phyloP scores from a whole-genome alignment of 2,888 invertebrate genomes.

The Cephus nigrinus region DNA sequence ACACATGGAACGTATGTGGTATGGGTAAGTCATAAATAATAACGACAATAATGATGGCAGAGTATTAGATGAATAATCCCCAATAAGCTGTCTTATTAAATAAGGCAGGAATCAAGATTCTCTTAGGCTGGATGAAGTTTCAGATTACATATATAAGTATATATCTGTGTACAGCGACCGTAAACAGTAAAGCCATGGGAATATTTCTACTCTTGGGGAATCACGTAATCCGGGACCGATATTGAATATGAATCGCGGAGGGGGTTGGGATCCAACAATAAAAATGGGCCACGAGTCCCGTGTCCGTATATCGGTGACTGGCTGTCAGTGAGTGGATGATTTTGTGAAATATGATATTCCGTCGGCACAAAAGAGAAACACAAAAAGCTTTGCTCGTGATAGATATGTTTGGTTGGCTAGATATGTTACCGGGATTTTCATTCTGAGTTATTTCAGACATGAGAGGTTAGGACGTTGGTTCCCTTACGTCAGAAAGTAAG shows the following conservation, averaged over 20 bases:
- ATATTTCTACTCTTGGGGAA: neutral
- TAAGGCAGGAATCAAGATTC: neutral
- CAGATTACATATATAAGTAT: too few relatives aligned
- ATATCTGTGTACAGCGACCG: too few relatives aligned
- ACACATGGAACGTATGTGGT: neutral
- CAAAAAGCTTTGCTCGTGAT: constrained; percentile 19
- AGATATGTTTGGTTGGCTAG: constrained; percentile 17
- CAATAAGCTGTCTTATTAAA: neutral
- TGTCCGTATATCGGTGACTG: neutral
- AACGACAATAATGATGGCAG: neutral
- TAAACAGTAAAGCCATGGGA: neutral
- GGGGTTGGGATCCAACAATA: neutral
- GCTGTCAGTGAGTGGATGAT: constrained; percentile 11
- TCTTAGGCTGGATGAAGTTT: neutral
- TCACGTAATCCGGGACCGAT: neutral
- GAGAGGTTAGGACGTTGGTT: neutral
- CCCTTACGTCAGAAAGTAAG: neutral
- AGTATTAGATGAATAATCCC: neutral
- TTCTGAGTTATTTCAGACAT: neutral
- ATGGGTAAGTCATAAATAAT: too few relatives aligned
- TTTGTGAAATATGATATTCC: constrained; percentile 7
- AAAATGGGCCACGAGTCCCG: constrained; percentile 1
- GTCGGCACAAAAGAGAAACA: neutral
- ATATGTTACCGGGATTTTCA: neutral
- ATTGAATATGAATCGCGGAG: neutral